These are phyloP conservation scores for Neolamprologus cancellatus DNA, from an alignment of 2,113 vertebrate genomes.

Conservation along the genomic window DNA sequence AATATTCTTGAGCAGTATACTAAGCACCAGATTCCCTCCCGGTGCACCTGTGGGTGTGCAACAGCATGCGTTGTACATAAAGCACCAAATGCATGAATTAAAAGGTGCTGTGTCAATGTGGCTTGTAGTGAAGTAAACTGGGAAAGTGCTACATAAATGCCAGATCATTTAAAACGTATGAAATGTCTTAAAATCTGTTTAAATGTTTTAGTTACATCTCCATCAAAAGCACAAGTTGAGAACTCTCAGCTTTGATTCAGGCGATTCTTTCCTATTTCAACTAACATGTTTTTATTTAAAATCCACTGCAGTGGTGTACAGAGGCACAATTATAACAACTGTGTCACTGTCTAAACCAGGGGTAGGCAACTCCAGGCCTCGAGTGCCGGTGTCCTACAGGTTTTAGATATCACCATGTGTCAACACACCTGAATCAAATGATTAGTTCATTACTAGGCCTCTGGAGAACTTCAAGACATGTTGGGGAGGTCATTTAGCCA, in stretches of 20 bases:
- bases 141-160: fast-evolving
- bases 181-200: background rate
- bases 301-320: background rate
- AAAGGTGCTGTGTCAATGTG: background rate
- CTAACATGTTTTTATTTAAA: background rate
- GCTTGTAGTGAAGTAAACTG: background rate
- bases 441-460: fast-evolving
- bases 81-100: background rate
- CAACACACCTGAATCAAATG: background rate
- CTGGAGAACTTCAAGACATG: background rate
- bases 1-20: background rate
- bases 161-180: background rate
- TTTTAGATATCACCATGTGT: background rate
- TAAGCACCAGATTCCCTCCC: background rate
- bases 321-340: background rate
- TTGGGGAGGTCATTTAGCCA: fast-evolving
- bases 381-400: fast-evolving
- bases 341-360: background rate
- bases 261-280: fast-evolving
- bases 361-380: background rate
- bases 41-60: background rate
- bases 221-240: background rate
- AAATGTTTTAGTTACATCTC: background rate
- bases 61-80: background rate
- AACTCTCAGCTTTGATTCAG: background rate